phyloP scores from a whole-genome alignment of 1,140 invertebrate species.

The Hycleus cichorii region DNA sequence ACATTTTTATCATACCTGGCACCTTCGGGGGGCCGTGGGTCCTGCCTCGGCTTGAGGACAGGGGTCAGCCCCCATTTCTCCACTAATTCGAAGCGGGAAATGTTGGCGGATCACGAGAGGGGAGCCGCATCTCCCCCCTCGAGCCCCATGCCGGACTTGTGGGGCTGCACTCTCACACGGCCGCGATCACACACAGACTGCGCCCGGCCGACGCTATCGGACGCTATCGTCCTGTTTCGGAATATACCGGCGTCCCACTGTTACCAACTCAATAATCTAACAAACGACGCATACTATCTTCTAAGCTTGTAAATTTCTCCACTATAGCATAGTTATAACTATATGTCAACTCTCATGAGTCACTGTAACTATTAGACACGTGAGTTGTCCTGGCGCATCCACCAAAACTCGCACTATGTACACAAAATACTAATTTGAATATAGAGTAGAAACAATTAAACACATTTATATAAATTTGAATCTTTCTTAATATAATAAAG shows the following conservation, averaged over 20 bases:
- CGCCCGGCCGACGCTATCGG: constrained; percentile 30
- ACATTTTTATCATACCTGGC: constrained; percentile 49
- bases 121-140: constrained; percentile 39
- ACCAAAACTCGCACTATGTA: too few relatives aligned
- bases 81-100: constrained; percentile 91
- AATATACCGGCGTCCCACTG: constrained; percentile 17
- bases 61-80: constrained; percentile 93
- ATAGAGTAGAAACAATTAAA: too few relatives aligned
- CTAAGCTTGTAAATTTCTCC: too few relatives aligned
- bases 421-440: too few relatives aligned
- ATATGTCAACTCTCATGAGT: too few relatives aligned
- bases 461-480: too few relatives aligned
- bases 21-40: constrained; percentile 70
- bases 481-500: too few relatives aligned
- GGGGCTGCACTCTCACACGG: constrained; percentile 35
- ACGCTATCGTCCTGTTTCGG: constrained; percentile 26
- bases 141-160: constrained; percentile 39
- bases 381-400: too few relatives aligned
- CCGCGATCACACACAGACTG: constrained; percentile 40
- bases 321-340: too few relatives aligned
- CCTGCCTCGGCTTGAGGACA: constrained; percentile 89
- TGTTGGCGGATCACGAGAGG: constrained; percentile 59
- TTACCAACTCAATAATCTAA: constrained; percentile 9
- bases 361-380: too few relatives aligned
- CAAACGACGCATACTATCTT: too few relatives aligned